These are phyloP conservation scores for Oreohelix idahoensis DNA, from an alignment of 1,140 invertebrate species.

Conservation along the genomic window DNA sequence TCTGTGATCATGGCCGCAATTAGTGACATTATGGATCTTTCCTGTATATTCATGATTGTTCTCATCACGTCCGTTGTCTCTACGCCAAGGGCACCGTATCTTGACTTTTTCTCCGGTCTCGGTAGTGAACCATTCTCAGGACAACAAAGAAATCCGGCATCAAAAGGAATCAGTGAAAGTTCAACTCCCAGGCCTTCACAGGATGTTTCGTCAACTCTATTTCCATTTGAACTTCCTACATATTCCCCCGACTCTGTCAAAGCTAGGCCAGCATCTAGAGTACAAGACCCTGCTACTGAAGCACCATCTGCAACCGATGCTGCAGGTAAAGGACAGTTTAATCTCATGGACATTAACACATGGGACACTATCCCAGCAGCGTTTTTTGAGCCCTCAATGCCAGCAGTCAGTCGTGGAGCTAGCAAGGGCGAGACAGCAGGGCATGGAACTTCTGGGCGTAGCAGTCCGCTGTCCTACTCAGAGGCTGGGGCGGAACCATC, in stretches of 20 bases:
- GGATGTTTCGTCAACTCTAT: not conserved
- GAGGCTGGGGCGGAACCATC: not conserved
- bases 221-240: not conserved
- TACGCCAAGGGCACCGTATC: not conserved
- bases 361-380: conserved; percentile 1
- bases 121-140: not conserved
- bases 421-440: not conserved
- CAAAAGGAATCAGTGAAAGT: not conserved
- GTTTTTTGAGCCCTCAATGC: not conserved
- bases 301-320: not conserved
- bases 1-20: no score
- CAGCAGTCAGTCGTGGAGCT: not conserved
- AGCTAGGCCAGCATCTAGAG: not conserved
- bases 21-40: not conserved
- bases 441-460: not conserved
- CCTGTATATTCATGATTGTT: no score
- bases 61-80: not conserved
- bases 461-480: not conserved
- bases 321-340: not conserved
- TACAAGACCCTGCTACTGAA: not conserved
- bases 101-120: not conserved
- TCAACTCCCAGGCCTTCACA: not conserved
- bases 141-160: not conserved
- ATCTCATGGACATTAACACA: conserved; percentile 1
- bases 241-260: not conserved